Conservation (phyloP, 2,888 invertebrate genomes). For the Pseudanteris insignis region DNA sequence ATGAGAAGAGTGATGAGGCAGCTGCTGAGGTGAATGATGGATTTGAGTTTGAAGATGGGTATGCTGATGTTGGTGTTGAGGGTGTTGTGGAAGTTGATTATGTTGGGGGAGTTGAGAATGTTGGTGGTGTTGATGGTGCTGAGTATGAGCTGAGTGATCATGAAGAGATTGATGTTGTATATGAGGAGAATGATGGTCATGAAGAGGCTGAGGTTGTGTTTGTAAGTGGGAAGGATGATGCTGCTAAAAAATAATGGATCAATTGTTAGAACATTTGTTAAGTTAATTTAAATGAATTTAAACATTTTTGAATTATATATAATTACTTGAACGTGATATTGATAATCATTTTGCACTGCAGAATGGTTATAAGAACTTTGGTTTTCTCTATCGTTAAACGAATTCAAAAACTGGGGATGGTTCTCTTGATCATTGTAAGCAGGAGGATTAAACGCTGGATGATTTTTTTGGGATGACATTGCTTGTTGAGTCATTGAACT, state of each 20-base stretch:
- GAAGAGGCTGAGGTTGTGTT: slow-evolving; percentile 26
- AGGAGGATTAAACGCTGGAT: slow-evolving; percentile 49
- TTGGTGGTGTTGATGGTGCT: slow-evolving; percentile 64
- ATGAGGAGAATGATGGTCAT: slow-evolving; percentile 16
- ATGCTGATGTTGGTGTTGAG: slow-evolving; percentile 42
- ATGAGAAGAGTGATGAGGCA: slow-evolving; percentile 43
- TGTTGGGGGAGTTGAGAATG: slow-evolving; percentile 14
- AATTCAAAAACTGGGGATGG: slow-evolving; percentile 55
- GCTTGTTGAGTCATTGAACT: slow-evolving; percentile 64
- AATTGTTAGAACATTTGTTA: too few species aligned
- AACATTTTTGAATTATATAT: too few species aligned
- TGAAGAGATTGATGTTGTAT: slow-evolving; percentile 20
- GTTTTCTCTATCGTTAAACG: slow-evolving; percentile 55
- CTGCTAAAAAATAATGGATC: too few species aligned
- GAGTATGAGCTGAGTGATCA: slow-evolving; percentile 9
- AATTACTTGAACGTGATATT: slow-evolving; percentile 58
- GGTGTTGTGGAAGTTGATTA: slow-evolving; percentile 64
- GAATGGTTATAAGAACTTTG: slow-evolving; percentile 54
- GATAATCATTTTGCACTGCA: slow-evolving; percentile 56
- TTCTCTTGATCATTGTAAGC: slow-evolving; percentile 64
- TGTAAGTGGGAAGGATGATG: slow-evolving; percentile 48
- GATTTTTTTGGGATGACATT: slow-evolving; percentile 55
- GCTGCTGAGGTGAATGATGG: slow-evolving; percentile 42
- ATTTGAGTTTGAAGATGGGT: slow-evolving; percentile 66
- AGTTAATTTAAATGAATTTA: too few species aligned